phyloP scores from a whole-genome alignment of 2,797 vertebrate genomes.

The Poecilia wingei region DNA sequence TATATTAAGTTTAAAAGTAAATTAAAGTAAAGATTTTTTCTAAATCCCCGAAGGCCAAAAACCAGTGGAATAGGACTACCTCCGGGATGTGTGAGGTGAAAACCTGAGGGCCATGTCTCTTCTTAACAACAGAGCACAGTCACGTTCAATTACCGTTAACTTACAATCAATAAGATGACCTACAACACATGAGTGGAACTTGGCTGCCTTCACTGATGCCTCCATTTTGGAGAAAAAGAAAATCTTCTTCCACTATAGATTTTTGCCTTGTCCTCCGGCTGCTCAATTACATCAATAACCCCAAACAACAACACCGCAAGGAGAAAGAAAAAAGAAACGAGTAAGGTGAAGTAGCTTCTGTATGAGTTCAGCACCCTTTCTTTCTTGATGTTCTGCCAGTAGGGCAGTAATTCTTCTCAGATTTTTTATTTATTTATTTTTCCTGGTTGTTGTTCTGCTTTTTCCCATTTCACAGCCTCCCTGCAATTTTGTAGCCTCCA shows the following conservation, averaged over 20 bases:
- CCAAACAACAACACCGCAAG: conserved; percentile 62
- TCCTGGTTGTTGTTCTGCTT: conserved; percentile 6
- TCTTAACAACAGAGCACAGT: conserved; percentile 63
- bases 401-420: conserved; percentile 59
- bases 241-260: conserved; percentile 68
- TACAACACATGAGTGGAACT: conserved; percentile 72
- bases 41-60: conserved; percentile 28
- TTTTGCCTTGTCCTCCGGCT: conserved; percentile 57
- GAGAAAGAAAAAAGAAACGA: conserved; percentile 49
- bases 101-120: conserved; percentile 61
- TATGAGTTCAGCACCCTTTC: conserved; percentile 60
- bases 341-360: conserved; percentile 60
- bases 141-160: conserved; percentile 76
- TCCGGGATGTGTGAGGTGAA: conserved; percentile 26
- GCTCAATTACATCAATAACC: conserved; percentile 77
- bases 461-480: conserved; percentile 55
- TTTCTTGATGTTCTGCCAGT: conserved; percentile 61
- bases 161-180: conserved; percentile 78
- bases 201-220: conserved; percentile 67
- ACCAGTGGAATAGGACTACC: conserved; percentile 39
- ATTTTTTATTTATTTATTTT: conserved; percentile 32
- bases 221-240: conserved; percentile 71
- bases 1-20: conserved; percentile 8
- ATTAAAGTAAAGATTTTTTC: conserved; percentile 2
- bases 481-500: conserved; percentile 72